Percentiles rank a stretch among this genome's conserved stretches.
These are phyloP conservation scores for Tenualosa thibaudeaui DNA, from an alignment of 2,797 vertebrate genomes.

Conservation along the genomic window DNA sequence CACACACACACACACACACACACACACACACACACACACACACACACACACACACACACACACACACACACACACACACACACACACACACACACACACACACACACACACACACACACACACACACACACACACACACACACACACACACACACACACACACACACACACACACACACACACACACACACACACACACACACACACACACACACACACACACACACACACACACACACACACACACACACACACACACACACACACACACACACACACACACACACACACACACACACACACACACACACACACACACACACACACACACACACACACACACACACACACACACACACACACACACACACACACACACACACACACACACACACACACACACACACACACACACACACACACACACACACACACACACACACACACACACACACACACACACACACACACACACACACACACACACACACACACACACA, in stretches of 20 bases:
- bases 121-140: not conserved
- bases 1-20: conserved; percentile 17
- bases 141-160: not conserved
- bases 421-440: not conserved
- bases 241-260: not conserved
- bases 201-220: not conserved
- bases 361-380: not conserved
- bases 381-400: conserved; percentile 20
- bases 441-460: not conserved
- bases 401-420: conserved; percentile 19
- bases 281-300: conserved; percentile 9
- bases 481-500: not conserved
- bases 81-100: not conserved
- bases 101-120: not conserved
- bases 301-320: conserved; percentile 15
- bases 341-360: conserved; percentile 20
- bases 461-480: conserved; percentile 5
- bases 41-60: conserved; percentile 20
- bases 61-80: conserved; percentile 20
- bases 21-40: not conserved
- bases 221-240: not conserved
- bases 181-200: conserved; percentile 20
- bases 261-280: conserved; percentile 9
- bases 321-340: not conserved
- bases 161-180: conserved; percentile 18